phyloP scores from a whole-genome alignment of 2,113 vertebrate genomes.

The Recurvirostra avosetta region DNA sequence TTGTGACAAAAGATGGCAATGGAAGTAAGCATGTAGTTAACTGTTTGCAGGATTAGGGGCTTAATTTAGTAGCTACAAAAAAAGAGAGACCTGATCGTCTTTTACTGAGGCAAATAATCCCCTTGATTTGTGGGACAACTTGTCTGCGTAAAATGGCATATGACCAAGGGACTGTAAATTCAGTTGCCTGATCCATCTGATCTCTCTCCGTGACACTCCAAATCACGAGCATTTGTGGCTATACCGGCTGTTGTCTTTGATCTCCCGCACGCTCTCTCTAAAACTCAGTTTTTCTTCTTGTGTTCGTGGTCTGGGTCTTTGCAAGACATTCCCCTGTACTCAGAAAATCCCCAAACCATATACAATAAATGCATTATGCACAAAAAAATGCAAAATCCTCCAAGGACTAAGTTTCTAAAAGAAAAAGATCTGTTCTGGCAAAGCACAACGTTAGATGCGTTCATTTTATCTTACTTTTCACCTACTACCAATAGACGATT shows the following conservation, averaged over 20 bases:
- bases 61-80: neutral
- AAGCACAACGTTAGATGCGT: neutral
- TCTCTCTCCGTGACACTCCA: neutral
- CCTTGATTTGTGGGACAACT: neutral
- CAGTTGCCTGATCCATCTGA: neutral
- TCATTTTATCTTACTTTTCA: neutral
- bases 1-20: neutral
- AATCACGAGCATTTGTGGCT: neutral
- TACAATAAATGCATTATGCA: neutral
- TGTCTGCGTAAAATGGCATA: neutral
- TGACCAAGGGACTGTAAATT: neutral
- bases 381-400: neutral
- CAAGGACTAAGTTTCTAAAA: neutral
- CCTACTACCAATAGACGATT: neutral
- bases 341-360: neutral
- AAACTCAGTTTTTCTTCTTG: neutral
- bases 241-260: accelerated
- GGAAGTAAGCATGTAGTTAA: neutral
- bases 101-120: neutral
- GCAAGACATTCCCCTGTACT: neutral
- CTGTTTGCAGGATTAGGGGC: neutral
- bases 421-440: neutral
- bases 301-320: neutral
- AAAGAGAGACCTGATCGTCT: neutral
- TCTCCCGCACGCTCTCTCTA: neutral